Conservation (phyloP, 2,888 invertebrate species). For the Disparrhopalites patrizii region DNA sequence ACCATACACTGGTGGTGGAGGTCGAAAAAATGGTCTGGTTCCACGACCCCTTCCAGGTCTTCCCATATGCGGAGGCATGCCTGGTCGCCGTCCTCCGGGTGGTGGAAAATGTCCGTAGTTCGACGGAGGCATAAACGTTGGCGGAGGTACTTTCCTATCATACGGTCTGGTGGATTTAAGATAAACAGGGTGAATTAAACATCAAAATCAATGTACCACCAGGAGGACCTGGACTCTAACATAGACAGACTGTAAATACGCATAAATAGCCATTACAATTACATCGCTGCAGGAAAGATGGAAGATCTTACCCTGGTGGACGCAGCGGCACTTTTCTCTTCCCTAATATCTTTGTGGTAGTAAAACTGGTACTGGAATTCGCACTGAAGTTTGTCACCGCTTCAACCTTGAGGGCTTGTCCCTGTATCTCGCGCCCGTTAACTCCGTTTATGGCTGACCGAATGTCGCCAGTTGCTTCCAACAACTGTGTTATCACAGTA, state of each 20-base stretch:
- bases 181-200: no score
- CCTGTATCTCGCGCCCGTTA: slow-evolving; percentile 87
- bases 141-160: no score
- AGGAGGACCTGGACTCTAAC: no score
- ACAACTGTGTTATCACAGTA: slow-evolving; percentile 59
- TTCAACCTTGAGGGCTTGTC: slow-evolving; percentile 89
- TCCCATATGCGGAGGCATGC: neutral
- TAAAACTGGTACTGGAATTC: neutral
- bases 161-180: no score
- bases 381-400: slow-evolving; percentile 46
- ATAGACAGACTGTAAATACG: no score
- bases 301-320: slow-evolving; percentile 2
- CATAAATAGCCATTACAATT: neutral
- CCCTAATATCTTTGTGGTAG: neutral
- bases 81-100: neutral
- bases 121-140: neutral
- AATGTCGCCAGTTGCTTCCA: slow-evolving; percentile 85
- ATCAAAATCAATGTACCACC: no score
- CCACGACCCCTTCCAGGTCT: slow-evolving; percentile 5
- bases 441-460: slow-evolving; percentile 86
- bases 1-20: slow-evolving; percentile 1
- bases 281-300: neutral
- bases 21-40: neutral
- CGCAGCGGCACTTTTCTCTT: slow-evolving; percentile 9
- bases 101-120: neutral